Evolutionary conservation across 2,888 invertebrate genomes (phyloP).

Genomic region (Caenorhabditis sp.): DNA sequence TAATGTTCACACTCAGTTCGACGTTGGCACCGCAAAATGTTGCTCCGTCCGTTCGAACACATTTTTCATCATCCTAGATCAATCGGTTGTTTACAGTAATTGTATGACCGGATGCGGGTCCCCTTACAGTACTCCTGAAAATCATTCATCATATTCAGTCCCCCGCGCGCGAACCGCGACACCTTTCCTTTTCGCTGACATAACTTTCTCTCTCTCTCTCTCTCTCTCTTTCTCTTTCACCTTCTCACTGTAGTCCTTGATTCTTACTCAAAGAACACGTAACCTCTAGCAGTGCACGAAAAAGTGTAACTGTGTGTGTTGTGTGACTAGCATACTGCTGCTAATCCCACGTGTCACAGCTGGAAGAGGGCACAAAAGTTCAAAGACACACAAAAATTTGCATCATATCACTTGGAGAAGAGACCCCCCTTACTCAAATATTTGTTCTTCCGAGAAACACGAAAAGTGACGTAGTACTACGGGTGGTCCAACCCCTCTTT

Average conservation of each 20-base stretch:
- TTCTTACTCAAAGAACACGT: slow-evolving; percentile 32
- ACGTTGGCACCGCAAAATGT: no score
- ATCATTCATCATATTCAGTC: background rate
- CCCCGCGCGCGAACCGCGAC: no score
- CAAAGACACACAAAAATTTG: slow-evolving; percentile 43
- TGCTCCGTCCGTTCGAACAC: no score
- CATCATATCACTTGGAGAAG: slow-evolving; percentile 43
- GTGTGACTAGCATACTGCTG: no score
- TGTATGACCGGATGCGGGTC: no score
- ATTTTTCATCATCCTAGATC: no score
- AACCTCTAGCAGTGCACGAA: slow-evolving; percentile 31
- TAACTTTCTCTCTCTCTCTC: slow-evolving; percentile 9
- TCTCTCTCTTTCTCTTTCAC: slow-evolving; percentile 6
- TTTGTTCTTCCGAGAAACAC: slow-evolving; percentile 11
- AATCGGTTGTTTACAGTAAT: no score
- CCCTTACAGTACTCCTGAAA: slow-evolving; percentile 2
- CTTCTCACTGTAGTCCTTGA: slow-evolving; percentile 1
- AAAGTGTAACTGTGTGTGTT: no score
- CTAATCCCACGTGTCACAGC: background rate
- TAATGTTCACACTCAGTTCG: no score
- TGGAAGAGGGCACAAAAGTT: slow-evolving; percentile 4
- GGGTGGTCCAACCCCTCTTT: background rate
- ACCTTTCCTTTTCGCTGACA: no score
- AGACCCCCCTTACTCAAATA: slow-evolving; percentile 29
- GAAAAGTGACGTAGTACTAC: slow-evolving; percentile 37